phyloP scores from a whole-genome alignment of 2,888 invertebrate genomes.

The Cyclophora albipunctata region DNA sequence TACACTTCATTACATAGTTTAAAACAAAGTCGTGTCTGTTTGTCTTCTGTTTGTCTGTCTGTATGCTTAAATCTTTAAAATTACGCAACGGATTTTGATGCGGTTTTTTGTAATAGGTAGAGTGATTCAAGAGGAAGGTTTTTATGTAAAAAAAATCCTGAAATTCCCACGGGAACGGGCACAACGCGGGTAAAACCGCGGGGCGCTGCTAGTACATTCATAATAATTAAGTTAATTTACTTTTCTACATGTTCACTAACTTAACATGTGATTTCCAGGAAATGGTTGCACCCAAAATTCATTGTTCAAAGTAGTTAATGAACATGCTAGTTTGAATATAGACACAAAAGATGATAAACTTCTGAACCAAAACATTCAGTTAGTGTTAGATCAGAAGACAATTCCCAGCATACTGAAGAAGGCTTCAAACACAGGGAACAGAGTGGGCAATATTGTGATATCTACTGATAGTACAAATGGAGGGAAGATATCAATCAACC shows the following conservation, averaged over 20 bases:
- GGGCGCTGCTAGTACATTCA: no score
- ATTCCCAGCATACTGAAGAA: conserved; percentile 47
- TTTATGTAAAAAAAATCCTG: no score
- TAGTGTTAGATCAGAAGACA: conserved; percentile 44
- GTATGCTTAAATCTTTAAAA: no score
- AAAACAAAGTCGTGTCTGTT: no score
- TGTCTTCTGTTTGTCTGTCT: no score
- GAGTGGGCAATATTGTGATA: conserved; percentile 31
- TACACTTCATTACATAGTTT: no score
- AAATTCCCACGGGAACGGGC: no score
- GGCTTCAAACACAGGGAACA: conserved; percentile 19
- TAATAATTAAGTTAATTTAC: not conserved
- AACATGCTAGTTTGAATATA: conserved; percentile 31
- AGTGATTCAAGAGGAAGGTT: no score
- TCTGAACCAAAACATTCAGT: conserved; percentile 34
- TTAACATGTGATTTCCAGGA: conserved; percentile 28
- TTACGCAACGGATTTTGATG: no score
- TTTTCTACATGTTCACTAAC: not conserved
- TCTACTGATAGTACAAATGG: conserved; percentile 43
- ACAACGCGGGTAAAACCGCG: no score
- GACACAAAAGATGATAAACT: conserved; percentile 33
- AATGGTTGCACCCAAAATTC: conserved; percentile 42
- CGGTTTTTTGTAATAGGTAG: no score
- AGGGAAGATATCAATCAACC: conserved; percentile 45
- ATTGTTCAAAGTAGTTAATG: conserved; percentile 63